phyloP scores from a whole-genome alignment of 53 echinoderm and acorn worm genomes.

The Arbacia lixula region DNA sequence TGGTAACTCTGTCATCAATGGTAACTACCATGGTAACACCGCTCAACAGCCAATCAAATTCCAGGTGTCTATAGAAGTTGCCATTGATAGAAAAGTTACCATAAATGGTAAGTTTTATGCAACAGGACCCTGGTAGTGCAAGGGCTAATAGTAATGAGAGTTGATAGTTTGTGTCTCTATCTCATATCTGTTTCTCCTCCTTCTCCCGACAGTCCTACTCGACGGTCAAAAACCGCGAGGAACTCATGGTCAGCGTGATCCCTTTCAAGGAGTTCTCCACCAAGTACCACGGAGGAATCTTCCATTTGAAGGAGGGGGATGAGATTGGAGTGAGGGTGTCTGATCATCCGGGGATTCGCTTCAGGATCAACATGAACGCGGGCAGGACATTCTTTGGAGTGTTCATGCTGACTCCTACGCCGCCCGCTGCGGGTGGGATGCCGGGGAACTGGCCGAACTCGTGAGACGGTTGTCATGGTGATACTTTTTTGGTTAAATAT shows the following conservation, averaged over 20 bases:
- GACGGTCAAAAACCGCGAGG: constrained; percentile 16
- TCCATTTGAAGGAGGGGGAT: constrained; percentile 37
- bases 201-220: constrained; percentile 17
- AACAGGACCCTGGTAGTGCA: no score
- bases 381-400: constrained; percentile 51
- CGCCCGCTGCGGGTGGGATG: background rate
- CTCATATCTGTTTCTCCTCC: background rate
- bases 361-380: background rate
- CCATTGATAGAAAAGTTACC: no score
- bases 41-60: no score
- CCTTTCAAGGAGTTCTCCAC: constrained; percentile 39
- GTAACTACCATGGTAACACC: no score
- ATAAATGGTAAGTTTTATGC: no score
- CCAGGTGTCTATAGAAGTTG: no score
- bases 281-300: constrained; percentile 57
- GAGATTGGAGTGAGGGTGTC: constrained; percentile 23
- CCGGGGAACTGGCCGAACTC: no score
- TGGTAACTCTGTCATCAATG: no score
- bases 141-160: no score
- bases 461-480: no score
- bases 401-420: constrained; percentile 13
- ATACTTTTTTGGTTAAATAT: no score
- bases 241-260: constrained; percentile 36
- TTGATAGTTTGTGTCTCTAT: no score
- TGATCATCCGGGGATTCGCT: background rate